A percentile compares a stretch with the other conserved stretches of the same genome.
These are phyloP conservation scores for Catostylus mosaicus DNA, from an alignment of 30 jellyfish, hydroid and myxozoan genomes.

Conservation along the genomic window DNA sequence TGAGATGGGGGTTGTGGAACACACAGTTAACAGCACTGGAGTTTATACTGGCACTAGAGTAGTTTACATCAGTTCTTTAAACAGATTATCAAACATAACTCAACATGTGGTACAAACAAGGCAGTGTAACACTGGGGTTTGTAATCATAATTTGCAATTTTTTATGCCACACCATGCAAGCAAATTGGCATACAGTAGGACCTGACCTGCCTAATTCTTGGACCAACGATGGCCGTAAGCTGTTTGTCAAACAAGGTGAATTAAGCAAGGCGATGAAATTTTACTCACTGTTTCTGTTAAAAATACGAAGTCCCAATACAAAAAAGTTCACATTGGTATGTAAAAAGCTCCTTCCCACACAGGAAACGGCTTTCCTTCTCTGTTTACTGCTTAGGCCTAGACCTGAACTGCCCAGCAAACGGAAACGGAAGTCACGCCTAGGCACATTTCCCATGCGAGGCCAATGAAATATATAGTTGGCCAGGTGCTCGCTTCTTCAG, in stretches of 20 bases:
- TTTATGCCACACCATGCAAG: background rate
- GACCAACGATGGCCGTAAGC: no score
- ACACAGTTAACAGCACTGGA: no score
- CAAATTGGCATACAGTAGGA: background rate
- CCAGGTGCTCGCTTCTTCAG: no score
- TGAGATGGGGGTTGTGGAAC: no score
- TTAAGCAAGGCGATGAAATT: background rate
- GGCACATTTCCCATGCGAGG: background rate
- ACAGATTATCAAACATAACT: background rate
- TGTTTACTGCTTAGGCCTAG: background rate
- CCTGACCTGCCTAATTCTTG: background rate
- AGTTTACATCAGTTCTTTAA: background rate
- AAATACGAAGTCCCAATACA: background rate
- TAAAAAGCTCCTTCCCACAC: background rate
- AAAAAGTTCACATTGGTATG: background rate
- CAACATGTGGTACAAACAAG: background rate
- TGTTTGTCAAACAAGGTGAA: background rate
- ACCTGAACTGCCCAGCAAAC: background rate
- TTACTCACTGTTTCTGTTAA: background rate
- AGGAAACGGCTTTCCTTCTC: background rate
- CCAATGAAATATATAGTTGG: no score
- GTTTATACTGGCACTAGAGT: background rate
- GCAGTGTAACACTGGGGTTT: background rate
- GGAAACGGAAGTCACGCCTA: constrained; percentile 33
- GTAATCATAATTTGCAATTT: background rate